A percentile compares a stretch with the other conserved stretches of the same genome.
phyloP scores from a whole-genome alignment of 1,140 invertebrate species.

The Daktulosphaira vitifoliae region DNA sequence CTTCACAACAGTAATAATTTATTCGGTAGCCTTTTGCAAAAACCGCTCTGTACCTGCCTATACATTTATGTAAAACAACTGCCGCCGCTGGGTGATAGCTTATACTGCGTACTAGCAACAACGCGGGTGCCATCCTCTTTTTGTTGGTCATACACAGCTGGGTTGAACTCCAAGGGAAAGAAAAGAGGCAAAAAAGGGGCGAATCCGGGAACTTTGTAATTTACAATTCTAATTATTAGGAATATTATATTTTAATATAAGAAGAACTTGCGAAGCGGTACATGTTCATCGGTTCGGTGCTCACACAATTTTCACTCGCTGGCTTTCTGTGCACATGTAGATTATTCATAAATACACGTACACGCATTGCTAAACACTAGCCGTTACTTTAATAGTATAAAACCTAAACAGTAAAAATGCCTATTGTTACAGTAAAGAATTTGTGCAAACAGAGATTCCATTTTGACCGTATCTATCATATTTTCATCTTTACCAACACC shows the following conservation, averaged over 20 bases:
- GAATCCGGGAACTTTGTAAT: constrained; percentile 11
- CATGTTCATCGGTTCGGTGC: constrained; percentile 5
- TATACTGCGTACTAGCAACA: too few relatives aligned
- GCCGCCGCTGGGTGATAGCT: too few relatives aligned
- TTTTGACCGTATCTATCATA: too few relatives aligned
- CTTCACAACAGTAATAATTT: constrained; percentile 2
- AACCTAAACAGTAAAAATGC: too few relatives aligned
- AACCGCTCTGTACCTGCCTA: constrained; percentile 16
- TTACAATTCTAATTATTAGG: constrained; percentile 32
- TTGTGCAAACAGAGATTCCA: too few relatives aligned
- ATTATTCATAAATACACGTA: constrained; percentile 13
- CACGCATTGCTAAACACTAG: constrained; percentile 23
- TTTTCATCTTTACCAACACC: too few relatives aligned
- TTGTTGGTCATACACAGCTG: too few relatives aligned
- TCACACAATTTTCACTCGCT: background rate
- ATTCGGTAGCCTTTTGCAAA: constrained; percentile 19
- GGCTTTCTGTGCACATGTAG: background rate
- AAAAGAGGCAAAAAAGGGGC: too few relatives aligned
- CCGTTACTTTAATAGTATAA: background rate
- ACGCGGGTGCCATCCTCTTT: too few relatives aligned
- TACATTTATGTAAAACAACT: too few relatives aligned
- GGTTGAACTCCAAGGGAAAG: too few relatives aligned
- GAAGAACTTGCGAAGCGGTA: background rate
- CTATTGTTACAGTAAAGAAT: too few relatives aligned
- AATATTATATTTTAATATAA: constrained; percentile 18